Evolutionary conservation across 2,888 invertebrate species (phyloP).

Genomic region (Drosophila parthenogenetica): DNA sequence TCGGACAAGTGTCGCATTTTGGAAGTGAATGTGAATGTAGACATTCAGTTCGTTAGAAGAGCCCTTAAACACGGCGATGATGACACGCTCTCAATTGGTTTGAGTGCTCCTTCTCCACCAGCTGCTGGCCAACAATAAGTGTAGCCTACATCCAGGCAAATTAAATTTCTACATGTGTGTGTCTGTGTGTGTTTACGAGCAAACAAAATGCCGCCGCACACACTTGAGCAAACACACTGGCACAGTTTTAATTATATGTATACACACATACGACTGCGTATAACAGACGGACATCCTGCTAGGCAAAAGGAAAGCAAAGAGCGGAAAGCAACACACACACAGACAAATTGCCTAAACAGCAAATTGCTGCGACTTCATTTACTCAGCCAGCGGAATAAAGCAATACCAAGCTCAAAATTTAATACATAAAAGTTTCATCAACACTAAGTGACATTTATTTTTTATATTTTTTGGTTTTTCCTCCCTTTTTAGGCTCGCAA

Average conservation of each 20-base stretch:
- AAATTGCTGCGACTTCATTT: constrained; percentile 66
- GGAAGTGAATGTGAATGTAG: constrained; percentile 17
- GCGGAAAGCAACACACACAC: too few relatives aligned
- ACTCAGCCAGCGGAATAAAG: constrained; percentile 1
- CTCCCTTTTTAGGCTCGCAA: not conserved
- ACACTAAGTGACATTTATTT: constrained; percentile 37
- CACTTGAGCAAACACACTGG: constrained; percentile 70
- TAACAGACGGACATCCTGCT: constrained; percentile 36
- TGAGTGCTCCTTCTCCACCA: constrained; percentile 33
- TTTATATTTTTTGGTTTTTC: too few relatives aligned
- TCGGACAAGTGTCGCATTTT: constrained; percentile 33
- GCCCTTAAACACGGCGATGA: constrained; percentile 49
- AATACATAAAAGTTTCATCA: constrained; percentile 68
- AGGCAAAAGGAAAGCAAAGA: constrained; percentile 8
- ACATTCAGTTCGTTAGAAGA: constrained; percentile 40
- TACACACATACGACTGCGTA: constrained; percentile 18
- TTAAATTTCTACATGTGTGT: constrained; percentile 44
- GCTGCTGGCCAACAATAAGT: constrained; percentile 38
- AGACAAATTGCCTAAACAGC: constrained; percentile 43
- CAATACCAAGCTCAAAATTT: not conserved
- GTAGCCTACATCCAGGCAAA: constrained; percentile 74
- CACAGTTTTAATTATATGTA: constrained; percentile 69
- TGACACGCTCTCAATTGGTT: constrained; percentile 64
- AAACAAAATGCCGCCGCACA: constrained; percentile 50
- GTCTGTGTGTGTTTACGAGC: constrained; percentile 40